Conservation (phyloP, 2,113 vertebrate genomes). For the Gnathonemus longibarbis region DNA sequence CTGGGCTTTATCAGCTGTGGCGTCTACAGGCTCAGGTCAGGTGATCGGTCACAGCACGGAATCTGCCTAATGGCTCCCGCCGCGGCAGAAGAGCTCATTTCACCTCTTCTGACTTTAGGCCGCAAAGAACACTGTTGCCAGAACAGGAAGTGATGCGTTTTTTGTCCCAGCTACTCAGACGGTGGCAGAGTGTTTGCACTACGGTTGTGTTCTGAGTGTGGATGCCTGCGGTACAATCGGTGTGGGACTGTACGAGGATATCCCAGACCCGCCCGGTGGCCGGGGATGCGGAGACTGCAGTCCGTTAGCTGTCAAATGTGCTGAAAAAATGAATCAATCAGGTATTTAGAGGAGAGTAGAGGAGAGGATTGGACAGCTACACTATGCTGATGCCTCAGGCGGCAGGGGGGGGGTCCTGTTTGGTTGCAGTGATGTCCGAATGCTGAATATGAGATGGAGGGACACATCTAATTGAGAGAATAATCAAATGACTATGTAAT, state of each 20-base stretch:
- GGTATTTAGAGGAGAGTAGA: neutral
- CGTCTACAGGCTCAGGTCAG: neutral
- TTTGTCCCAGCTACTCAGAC: neutral
- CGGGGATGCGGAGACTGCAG: neutral
- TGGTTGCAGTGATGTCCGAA: neutral
- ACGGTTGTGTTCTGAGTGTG: neutral
- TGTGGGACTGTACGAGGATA: neutral
- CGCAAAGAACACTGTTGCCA: neutral
- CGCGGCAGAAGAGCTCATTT: neutral
- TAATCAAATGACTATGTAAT: neutral
- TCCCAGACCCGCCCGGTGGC: neutral
- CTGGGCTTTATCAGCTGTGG: neutral
- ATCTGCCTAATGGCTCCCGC: neutral
- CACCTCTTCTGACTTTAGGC: neutral
- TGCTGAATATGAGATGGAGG: neutral
- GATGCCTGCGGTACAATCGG: neutral
- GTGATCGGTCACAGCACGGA: neutral
- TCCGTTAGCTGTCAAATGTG: neutral
- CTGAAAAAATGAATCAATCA: neutral
- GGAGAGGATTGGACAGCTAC: neutral
- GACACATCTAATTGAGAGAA: neutral
- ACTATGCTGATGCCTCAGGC: neutral
- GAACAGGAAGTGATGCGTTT: neutral
- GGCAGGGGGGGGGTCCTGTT: neutral
- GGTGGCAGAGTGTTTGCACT: neutral